A percentile compares a stretch with the other conserved stretches of the same genome.
Conservation (phyloP, 2,113 vertebrate genomes). For the Charadrius vociferus region DNA sequence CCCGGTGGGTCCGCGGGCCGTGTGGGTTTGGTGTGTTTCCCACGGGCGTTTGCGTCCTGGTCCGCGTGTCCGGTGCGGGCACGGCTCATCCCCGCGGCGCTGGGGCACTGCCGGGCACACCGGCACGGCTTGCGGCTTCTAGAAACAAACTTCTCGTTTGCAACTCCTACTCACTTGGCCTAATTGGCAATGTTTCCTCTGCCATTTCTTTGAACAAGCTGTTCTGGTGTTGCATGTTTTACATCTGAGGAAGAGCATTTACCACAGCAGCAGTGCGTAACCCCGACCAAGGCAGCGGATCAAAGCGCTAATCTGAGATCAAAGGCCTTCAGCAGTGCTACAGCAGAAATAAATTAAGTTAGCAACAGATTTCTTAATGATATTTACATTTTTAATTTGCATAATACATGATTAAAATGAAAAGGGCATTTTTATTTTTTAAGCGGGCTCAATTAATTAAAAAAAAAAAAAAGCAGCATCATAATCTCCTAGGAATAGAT, state of each 20-base stretch:
- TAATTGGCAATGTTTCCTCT: not conserved
- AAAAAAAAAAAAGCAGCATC: not conserved
- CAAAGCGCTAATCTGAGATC: slow-evolving; percentile 64
- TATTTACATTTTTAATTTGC: slow-evolving; percentile 68
- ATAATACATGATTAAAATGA: slow-evolving; percentile 53
- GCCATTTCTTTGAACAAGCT: not conserved
- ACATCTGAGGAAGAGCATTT: not conserved
- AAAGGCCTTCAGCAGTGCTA: slow-evolving; percentile 41
- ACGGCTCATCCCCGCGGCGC: not conserved
- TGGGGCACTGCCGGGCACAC: not conserved
- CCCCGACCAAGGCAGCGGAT: slow-evolving; percentile 27
- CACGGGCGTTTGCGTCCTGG: accelerated
- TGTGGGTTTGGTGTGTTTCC: accelerated
- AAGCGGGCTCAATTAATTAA: slow-evolving; percentile 30
- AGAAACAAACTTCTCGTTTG: not conserved
- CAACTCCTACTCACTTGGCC: not conserved
- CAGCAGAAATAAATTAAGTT: slow-evolving; percentile 54
- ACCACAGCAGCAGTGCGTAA: not conserved
- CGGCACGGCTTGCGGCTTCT: not conserved
- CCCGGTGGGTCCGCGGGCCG: not conserved
- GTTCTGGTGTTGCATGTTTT: not conserved
- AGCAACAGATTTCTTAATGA: slow-evolving; percentile 58
- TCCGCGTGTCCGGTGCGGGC: accelerated
- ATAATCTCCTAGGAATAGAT: not conserved
- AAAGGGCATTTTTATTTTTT: not conserved